phyloP scores from a whole-genome alignment of 35 echinoderm and acorn worm species.

The Strongylocentrotus purpuratus region DNA sequence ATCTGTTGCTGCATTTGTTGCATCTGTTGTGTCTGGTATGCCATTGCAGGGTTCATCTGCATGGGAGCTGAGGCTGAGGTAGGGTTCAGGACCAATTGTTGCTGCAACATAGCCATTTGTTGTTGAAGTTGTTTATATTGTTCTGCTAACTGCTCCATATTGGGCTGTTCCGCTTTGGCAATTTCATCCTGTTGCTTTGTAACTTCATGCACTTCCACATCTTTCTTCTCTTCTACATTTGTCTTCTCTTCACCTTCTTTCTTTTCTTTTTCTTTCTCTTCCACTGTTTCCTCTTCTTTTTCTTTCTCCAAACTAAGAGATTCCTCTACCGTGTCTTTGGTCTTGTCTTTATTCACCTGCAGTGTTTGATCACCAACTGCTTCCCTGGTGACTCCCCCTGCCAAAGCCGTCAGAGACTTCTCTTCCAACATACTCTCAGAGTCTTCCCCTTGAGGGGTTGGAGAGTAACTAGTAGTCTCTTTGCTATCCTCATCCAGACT shows the following conservation, averaged over 20 bases:
- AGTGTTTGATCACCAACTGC: background rate
- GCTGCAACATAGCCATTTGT: conserved; percentile 58
- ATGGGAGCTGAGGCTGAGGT: background rate
- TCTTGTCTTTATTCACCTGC: background rate
- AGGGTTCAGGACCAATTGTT: conserved; percentile 51
- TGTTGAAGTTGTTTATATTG: conserved; percentile 59
- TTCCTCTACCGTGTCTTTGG: background rate
- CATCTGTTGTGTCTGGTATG: conserved; percentile 32
- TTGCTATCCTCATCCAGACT: conserved; percentile 78
- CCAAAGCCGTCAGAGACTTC: conserved; percentile 70
- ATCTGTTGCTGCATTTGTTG: conserved; percentile 64
- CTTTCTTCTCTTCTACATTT: conserved; percentile 31
- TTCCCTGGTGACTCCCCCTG: conserved; percentile 42
- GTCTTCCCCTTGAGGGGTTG: conserved; percentile 75
- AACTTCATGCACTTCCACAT: background rate
- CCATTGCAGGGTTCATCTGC: background rate
- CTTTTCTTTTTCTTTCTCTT: conserved; percentile 7
- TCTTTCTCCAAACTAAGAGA: background rate
- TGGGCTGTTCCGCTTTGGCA: background rate
- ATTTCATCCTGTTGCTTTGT: background rate
- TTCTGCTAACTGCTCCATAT: conserved; percentile 52
- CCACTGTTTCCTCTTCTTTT: conserved; percentile 20
- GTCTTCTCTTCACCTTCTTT: conserved; percentile 19
- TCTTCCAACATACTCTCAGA: conserved; percentile 70
- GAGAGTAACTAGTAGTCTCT: conserved; percentile 73